Conservation (phyloP, 2,113 vertebrate genomes). For the Chaetura pelagica region DNA sequence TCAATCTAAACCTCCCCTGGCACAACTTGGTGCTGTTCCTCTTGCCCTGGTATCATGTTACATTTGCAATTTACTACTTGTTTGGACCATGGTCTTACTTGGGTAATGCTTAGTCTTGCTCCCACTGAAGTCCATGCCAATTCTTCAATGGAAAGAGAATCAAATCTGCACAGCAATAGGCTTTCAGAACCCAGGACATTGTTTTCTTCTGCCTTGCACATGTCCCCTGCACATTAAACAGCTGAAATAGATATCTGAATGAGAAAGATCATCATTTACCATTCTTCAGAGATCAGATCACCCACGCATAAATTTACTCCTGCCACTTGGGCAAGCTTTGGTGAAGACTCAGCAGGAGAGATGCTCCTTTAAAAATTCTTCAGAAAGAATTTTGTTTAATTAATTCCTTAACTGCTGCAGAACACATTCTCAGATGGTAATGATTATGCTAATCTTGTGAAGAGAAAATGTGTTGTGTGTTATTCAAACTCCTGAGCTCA, state of each 20-base stretch:
- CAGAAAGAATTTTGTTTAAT: background rate
- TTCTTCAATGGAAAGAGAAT: background rate
- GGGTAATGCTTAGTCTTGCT: background rate
- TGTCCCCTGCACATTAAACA: background rate
- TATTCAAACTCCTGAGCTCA: slow-evolving; percentile 34
- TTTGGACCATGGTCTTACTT: background rate
- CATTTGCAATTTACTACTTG: background rate
- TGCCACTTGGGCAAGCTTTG: background rate
- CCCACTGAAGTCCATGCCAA: background rate
- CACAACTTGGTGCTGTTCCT: background rate
- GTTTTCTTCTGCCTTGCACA: background rate
- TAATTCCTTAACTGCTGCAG: slow-evolving; percentile 31
- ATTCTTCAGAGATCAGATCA: background rate
- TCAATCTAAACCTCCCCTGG: too few relatives aligned
- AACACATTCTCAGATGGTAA: background rate
- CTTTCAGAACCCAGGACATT: background rate
- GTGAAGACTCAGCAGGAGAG: background rate
- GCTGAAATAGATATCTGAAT: background rate
- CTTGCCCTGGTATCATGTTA: background rate
- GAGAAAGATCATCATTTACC: background rate
- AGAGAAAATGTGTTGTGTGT: background rate
- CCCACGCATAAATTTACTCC: background rate
- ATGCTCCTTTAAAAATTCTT: background rate
- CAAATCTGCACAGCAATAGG: background rate
- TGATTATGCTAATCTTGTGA: slow-evolving; percentile 48